Conservation (phyloP, 2,113 vertebrate species). For the Scytalopus superciliaris region DNA sequence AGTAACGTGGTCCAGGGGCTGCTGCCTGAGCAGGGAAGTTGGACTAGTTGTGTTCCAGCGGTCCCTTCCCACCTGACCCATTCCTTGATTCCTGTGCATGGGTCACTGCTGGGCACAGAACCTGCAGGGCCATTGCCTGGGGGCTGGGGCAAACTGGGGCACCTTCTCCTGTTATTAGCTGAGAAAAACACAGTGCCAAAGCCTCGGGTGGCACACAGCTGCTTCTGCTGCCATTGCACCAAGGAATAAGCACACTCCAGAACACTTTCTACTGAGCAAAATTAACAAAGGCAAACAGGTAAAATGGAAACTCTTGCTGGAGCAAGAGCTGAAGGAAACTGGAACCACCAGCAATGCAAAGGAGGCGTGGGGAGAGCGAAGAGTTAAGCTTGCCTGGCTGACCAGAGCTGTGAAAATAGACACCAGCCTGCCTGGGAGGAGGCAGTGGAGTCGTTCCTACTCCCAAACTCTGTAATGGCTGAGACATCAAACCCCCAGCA, state of each 20-base stretch:
- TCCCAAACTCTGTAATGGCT: not conserved
- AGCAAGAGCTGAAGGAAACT: not conserved
- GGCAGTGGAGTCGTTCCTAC: not conserved
- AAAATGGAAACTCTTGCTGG: not conserved
- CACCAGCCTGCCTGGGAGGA: not conserved
- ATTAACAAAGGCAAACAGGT: not conserved
- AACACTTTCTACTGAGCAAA: not conserved
- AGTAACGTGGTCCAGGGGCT: not conserved
- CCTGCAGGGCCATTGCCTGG: fast-evolving
- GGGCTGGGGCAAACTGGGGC: not conserved
- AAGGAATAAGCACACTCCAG: fast-evolving
- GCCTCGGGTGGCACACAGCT: not conserved
- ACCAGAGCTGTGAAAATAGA: not conserved
- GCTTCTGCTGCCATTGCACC: not conserved
- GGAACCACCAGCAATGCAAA: not conserved
- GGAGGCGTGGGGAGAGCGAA: fast-evolving
- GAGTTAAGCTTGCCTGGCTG: not conserved
- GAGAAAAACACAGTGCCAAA: not conserved
- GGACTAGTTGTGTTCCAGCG: not conserved
- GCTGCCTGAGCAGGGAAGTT: not conserved
- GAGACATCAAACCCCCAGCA: not conserved
- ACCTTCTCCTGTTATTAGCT: not conserved
- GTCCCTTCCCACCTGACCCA: not conserved
- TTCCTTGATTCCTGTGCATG: not conserved
- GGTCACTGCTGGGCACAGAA: not conserved